These are phyloP conservation scores for Macrobrachium nipponense DNA, from an alignment of 1,140 invertebrate genomes.

Conservation along the genomic window DNA sequence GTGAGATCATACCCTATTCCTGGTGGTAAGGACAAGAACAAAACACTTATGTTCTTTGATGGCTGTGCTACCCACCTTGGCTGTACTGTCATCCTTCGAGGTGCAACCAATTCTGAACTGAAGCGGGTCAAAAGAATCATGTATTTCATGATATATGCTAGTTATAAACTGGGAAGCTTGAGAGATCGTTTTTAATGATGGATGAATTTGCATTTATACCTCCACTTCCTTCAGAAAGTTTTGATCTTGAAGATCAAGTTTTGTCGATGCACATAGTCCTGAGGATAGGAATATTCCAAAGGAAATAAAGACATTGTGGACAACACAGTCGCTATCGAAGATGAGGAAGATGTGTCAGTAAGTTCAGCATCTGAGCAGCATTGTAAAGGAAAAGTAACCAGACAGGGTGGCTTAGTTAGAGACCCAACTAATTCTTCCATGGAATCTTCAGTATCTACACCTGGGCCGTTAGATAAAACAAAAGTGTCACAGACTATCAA, in stretches of 20 bases:
- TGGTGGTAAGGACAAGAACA: conserved; percentile 74
- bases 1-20: conserved; percentile 77
- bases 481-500: conserved; percentile 64
- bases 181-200: conserved; percentile 86
- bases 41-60: conserved; percentile 97
- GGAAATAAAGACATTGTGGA: not conserved
- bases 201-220: conserved; percentile 59
- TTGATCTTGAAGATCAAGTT: conserved; percentile 51
- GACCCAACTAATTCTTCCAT: conserved; percentile 1
- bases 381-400: no score
- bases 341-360: not conserved
- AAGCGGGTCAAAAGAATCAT: conserved; percentile 85
- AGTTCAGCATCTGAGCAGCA: no score
- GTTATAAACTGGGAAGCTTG: conserved; percentile 93
- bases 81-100: conserved; percentile 89
- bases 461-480: conserved; percentile 18
- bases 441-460: conserved; percentile 15
- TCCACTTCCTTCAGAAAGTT: conserved; percentile 55
- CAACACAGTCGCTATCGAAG: not conserved
- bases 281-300: not conserved
- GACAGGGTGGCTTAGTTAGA: conserved; percentile 2
- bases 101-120: conserved; percentile 81
- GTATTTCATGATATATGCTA: conserved; percentile 83
- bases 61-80: conserved; percentile 88
- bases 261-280: conserved; percentile 19